Conservation (phyloP, 2,888 invertebrate species). For the Pachliopta kotzebuea region DNA sequence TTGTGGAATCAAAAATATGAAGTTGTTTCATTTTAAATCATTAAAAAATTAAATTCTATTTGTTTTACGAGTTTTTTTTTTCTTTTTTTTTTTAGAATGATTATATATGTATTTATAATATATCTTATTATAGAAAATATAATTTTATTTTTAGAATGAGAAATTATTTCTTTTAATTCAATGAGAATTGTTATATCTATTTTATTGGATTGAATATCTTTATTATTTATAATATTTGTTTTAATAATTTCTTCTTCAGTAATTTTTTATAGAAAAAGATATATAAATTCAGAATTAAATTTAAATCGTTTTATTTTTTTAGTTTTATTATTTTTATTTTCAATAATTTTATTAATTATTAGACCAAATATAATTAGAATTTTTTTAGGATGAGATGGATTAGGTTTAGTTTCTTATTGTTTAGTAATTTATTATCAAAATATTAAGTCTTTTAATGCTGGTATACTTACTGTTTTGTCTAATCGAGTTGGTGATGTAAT, state of each 20-base stretch:
- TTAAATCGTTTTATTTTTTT: slow-evolving; percentile 83
- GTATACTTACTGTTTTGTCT: slow-evolving; percentile 85
- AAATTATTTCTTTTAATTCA: slow-evolving; percentile 64
- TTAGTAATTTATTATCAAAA: slow-evolving; percentile 87
- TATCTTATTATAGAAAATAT: no score
- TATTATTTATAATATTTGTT: slow-evolving; percentile 83
- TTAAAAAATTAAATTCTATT: no score
- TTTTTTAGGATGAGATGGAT: slow-evolving; percentile 87
- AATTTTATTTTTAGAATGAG: slow-evolving; percentile 59
- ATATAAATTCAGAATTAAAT: slow-evolving; percentile 81
- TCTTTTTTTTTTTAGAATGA: no score
- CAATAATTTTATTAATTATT: slow-evolving; percentile 80
- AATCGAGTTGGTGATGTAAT: slow-evolving; percentile 88
- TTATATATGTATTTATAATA: no score
- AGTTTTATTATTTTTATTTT: slow-evolving; percentile 50
- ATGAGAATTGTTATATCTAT: slow-evolving; percentile 9
- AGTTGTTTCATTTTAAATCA: no score
- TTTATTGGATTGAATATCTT: slow-evolving; percentile 52
- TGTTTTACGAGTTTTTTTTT: no score
- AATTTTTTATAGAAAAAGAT: slow-evolving; percentile 82
- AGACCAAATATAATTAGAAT: slow-evolving; percentile 85
- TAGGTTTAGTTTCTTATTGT: slow-evolving; percentile 86
- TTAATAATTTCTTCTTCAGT: slow-evolving; percentile 84
- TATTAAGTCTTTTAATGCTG: slow-evolving; percentile 84
- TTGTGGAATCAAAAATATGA: slow-evolving; percentile 83